Evolutionary conservation across 1,140 invertebrate genomes (phyloP), one percentile per base, ranked within the genome.

Genomic region (Dufourea novaeangliae): DNA sequence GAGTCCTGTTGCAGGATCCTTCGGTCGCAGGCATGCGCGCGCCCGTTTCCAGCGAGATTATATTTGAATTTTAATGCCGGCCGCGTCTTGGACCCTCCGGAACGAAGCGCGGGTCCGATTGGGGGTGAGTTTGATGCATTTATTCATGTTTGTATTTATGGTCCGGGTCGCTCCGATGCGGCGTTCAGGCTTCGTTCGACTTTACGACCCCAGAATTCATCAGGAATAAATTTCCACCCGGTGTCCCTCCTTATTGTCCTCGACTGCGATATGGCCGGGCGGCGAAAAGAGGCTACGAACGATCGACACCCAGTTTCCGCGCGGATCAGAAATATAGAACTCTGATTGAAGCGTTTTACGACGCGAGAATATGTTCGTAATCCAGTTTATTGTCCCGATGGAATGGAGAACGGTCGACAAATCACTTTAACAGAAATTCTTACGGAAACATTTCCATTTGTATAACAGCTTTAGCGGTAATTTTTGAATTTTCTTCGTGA

Each of bases 61-160:
- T 86, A 90, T 90, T 88, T 88, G 88, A 88, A 90, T 90, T 87
- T 89, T 89, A 90, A 90, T 87, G 80, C 62, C 52, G 54, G 22
- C 39, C 34, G 11, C 56, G 64, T 80, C 29, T 41, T 25, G 62
- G 39, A 25, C 54, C 17, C 61, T 44, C 29, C 46, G 25, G 17
- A n/a, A 27, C 63, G 63, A 41, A 41, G 77, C 67, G 82, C 66
- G 79, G 62, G 70, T 57, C 56, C 80, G 80, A 80, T 85, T 79
- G 71, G 50, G 50, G 79, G 78, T 75, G 81, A 81, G 74, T 86
- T 87, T 82, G 84, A 84, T 89, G 86, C 85, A 90, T 90, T 89
- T 90, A 90, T 90, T 90, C 87, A 91, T 90, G 87, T 80, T 87
- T 79, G 80, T 87, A 89, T 90, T 91, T 90, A 89, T 87, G 84